Base-by-base conservation (phyloP, 2,113 vertebrate genomes). In the Anas platyrhynchos region DNA sequence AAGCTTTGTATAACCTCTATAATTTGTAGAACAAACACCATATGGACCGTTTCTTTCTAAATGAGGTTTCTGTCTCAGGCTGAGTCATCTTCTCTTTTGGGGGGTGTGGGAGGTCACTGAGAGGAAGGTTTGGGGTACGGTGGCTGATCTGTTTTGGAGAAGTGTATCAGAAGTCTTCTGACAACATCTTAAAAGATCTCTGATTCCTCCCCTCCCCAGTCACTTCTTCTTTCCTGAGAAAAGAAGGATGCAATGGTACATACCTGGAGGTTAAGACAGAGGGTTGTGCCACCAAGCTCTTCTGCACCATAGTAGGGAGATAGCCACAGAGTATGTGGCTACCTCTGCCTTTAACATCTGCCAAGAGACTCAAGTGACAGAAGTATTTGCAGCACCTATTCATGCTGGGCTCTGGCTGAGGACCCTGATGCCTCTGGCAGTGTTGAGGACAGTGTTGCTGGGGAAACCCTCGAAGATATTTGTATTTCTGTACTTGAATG, bases 211-310 rank as follows among this genome's bases (percentile, higher is more conserved):
- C 22, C 29, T 73, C 9, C 29, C 32, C 29, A 8, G 11, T 52
- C 36, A 27, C 10, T 26, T 17, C 59, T 34, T 31, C 27, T 72
- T 87, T 32, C 52, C 78, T 71, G n/a, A 82, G 58, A 87, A 79
- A 73, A 43, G 25, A 63, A 38, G 43, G 21, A 56, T 0, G 0
- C 18, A 44, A 56, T 14, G 0, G 1, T 15, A 26, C 69, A 61
- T 8, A 38, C 4, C 5, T 26, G 75, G 32, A 84, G 32, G 32
- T 27, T 11, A 58, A 50, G 20, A 44, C 10, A 58, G 44, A 58
- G 38, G n/a, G 11, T 27, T 66, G 23, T 38, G 48, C 34, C n/a
- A 52, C 23, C 68, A 36, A 36, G 26, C 3, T 20, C 68, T 52
- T 55, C 66, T 83, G n/a, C 11, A 21, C 55, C 1, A 2, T 43